Conservation (phyloP, 2,888 invertebrate genomes). For the Tanypteryx hageni region DNA sequence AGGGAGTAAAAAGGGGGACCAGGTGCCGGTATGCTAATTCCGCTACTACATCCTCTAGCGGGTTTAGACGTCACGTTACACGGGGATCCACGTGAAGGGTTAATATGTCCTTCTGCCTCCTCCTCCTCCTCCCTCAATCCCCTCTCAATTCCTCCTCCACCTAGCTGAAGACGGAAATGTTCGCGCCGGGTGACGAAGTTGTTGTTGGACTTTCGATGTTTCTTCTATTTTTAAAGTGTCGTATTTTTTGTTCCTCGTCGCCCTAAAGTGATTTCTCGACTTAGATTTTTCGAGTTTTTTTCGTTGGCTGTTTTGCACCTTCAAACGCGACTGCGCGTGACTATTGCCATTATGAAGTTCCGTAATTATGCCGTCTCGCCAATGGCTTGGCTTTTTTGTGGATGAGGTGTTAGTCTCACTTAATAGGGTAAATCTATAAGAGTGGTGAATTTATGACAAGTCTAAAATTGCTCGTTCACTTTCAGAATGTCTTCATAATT, state of each 20-base stretch:
- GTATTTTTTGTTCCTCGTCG: background rate
- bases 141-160: background rate
- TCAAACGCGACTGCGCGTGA: no score
- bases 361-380: no score
- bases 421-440: no score
- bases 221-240: background rate
- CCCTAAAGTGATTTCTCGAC: no score
- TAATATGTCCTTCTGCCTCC: background rate
- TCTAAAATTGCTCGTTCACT: no score
- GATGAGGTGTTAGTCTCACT: no score
- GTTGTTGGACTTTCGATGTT: background rate
- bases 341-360: no score
- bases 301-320: no score
- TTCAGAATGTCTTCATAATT: no score
- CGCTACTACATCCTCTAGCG: constrained; percentile 49
- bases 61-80: constrained; percentile 53
- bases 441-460: no score
- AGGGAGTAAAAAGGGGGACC: background rate
- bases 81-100: constrained; percentile 17
- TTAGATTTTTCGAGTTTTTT: no score
- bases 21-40: constrained; percentile 60
- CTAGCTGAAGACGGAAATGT: background rate
- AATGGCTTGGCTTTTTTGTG: no score
- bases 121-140: background rate
- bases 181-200: background rate